phyloP scores from a whole-genome alignment of 2,113 vertebrate genomes.

The Alethe diademata region DNA sequence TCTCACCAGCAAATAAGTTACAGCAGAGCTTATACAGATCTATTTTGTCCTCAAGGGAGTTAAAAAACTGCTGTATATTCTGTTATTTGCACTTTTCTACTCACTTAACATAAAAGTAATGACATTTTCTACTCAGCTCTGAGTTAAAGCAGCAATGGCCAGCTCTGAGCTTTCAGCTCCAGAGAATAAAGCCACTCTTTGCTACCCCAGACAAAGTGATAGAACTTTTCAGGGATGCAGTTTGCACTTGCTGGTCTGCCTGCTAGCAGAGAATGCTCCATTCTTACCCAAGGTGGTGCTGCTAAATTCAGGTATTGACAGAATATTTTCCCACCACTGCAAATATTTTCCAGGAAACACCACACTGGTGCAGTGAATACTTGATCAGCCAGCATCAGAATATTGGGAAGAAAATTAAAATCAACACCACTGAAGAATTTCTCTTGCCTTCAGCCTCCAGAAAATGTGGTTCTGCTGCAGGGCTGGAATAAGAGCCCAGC shows the following conservation, averaged over 20 bases:
- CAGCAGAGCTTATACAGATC: neutral
- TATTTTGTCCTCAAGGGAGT: neutral
- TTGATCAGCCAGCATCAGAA: neutral
- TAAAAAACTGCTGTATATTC: neutral
- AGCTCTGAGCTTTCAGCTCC: neutral
- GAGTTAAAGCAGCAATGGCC: neutral
- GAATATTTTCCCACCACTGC: neutral
- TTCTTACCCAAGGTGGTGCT: neutral
- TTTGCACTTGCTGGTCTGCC: neutral
- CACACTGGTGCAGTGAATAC: neutral
- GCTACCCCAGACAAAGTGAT: neutral
- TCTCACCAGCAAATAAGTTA: neutral
- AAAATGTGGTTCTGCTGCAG: neutral
- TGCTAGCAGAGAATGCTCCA: fast-evolving
- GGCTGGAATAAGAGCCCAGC: neutral
- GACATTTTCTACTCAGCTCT: neutral
- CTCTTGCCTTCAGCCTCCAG: neutral
- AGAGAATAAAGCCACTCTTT: neutral
- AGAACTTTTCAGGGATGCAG: neutral
- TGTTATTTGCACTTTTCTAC: neutral
- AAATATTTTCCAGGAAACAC: neutral
- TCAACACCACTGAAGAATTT: neutral
- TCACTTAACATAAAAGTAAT: neutral
- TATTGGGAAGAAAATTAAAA: neutral
- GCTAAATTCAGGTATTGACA: neutral